Conservation (phyloP, 2,113 vertebrate genomes). For the Aptenodytes patagonicus region DNA sequence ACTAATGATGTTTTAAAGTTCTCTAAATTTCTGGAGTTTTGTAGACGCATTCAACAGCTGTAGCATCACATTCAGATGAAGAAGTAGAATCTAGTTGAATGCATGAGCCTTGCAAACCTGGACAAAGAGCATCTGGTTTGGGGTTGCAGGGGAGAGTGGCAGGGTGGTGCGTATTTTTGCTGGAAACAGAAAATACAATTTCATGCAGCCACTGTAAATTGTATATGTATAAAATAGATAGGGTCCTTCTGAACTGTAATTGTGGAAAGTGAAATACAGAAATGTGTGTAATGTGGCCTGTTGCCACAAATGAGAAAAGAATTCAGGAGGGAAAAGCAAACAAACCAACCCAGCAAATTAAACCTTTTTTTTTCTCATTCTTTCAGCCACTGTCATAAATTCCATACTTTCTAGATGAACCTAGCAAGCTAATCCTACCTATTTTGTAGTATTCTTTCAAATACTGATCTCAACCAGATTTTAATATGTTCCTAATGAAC, state of each 20-base stretch:
- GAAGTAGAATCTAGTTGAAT: background rate
- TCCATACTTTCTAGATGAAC: background rate
- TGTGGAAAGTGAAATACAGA: background rate
- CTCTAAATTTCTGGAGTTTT: background rate
- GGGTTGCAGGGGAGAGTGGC: background rate
- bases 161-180: accelerated
- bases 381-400: background rate
- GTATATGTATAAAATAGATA: background rate
- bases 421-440: background rate
- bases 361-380: background rate
- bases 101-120: background rate
- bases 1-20: background rate
- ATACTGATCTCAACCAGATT: background rate
- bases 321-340: background rate
- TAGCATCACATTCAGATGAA: background rate
- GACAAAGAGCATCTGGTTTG: background rate
- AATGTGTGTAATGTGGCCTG: background rate
- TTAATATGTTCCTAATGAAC: background rate
- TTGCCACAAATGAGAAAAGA: background rate
- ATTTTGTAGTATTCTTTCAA: background rate
- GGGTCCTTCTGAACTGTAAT: background rate
- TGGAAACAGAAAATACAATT: background rate
- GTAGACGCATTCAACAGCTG: background rate
- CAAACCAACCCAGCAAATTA: accelerated
- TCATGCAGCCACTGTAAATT: background rate